Evolutionary conservation across 2,113 vertebrate species (phyloP).

Genomic region (Platysteira castanea): DNA sequence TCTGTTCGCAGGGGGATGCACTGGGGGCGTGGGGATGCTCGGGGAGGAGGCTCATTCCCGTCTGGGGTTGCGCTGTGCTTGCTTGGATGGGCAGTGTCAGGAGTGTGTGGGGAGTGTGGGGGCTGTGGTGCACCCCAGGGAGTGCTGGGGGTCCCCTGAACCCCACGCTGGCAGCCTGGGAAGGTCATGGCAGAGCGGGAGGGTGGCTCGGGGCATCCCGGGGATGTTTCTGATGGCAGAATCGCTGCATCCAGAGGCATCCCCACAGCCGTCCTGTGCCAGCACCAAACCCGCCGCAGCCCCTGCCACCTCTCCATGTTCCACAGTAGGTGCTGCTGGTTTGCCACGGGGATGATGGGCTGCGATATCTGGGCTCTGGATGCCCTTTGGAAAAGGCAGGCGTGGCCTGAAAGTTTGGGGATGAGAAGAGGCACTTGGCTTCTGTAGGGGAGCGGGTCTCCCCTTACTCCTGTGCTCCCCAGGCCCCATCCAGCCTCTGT

Average conservation of each 20-base stretch:
- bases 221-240: background rate
- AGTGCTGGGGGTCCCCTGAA: background rate
- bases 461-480: background rate
- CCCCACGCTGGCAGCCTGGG: background rate
- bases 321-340: accelerated
- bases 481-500: background rate
- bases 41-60: accelerated
- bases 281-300: accelerated
- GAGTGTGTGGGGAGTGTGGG: background rate
- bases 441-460: background rate
- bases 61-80: too few relatives aligned
- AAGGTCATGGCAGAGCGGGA: background rate
- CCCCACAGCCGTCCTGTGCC: accelerated
- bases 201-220: background rate
- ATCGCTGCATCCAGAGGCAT: background rate
- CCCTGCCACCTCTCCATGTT: accelerated
- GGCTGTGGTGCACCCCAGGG: background rate
- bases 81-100: accelerated
- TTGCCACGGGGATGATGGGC: background rate
- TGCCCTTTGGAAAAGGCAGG: background rate
- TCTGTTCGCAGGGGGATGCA: accelerated
- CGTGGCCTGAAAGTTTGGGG: background rate
- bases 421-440: background rate
- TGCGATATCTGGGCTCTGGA: accelerated
- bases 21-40: background rate